A percentile compares a stretch with the other conserved stretches of the same genome.
Evolutionary conservation across 2,113 vertebrate genomes (phyloP).

Genomic region (Elanoides forficatus): DNA sequence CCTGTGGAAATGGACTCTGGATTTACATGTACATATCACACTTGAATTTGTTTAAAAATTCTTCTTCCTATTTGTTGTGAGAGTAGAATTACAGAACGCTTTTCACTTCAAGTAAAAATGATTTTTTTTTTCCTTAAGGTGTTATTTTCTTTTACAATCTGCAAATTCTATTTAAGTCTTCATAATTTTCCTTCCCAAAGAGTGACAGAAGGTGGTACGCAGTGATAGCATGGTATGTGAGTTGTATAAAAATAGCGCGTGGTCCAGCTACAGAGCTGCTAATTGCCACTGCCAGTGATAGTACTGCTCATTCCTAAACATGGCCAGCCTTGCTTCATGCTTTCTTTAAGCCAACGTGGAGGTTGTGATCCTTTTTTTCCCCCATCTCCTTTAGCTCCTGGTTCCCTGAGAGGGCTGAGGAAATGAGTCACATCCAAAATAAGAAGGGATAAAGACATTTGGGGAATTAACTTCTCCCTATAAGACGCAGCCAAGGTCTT

Average conservation of each 20-base stretch:
- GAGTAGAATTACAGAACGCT: background rate
- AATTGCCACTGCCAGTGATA: background rate
- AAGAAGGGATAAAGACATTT: background rate
- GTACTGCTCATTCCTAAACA: rapidly evolving
- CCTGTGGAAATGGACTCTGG: background rate
- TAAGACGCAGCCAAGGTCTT: background rate
- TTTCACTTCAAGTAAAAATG: background rate
- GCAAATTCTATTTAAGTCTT: background rate
- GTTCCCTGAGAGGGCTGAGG: background rate
- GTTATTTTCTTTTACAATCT: background rate
- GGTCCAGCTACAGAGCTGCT: background rate
- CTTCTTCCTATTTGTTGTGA: background rate
- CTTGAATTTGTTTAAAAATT: background rate
- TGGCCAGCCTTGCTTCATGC: background rate
- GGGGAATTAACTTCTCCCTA: background rate
- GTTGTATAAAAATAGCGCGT: rapidly evolving
- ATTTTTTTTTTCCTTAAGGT: background rate
- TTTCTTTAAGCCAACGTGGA: background rate
- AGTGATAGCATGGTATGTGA: rapidly evolving
- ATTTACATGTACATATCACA: background rate
- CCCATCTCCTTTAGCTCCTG: background rate
- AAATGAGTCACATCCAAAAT: constrained; percentile 25
- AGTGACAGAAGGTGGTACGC: rapidly evolving
- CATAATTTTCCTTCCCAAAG: background rate
- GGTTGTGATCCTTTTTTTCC: background rate